Percentiles rank a stretch among this genome's conserved stretches.
Conservation (phyloP, 2,888 invertebrate species). For the Muschampia plurimacula region DNA sequence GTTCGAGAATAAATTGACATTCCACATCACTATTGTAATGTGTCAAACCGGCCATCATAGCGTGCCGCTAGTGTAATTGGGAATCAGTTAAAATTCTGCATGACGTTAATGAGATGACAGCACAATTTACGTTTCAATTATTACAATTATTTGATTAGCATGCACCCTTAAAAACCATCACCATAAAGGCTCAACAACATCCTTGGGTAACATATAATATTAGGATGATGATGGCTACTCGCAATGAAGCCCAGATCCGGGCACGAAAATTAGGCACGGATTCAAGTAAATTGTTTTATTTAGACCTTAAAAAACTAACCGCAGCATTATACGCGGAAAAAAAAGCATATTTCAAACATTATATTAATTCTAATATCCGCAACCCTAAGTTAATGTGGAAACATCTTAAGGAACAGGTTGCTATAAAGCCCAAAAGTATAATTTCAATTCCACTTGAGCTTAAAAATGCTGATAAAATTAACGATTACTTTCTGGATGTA, state of each 20-base stretch:
- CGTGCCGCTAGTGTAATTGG: too few relatives aligned
- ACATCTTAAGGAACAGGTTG: background rate
- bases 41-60: too few relatives aligned
- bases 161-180: too few relatives aligned
- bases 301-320: background rate
- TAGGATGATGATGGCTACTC: background rate
- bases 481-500: too few relatives aligned
- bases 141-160: too few relatives aligned
- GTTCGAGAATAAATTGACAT: too few relatives aligned
- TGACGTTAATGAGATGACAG: too few relatives aligned
- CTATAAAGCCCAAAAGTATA: constrained; percentile 49
- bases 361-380: background rate
- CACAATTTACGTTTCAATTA: too few relatives aligned
- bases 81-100: too few relatives aligned
- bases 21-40: too few relatives aligned
- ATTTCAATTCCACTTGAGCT: background rate
- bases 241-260: background rate
- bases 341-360: constrained; percentile 5
- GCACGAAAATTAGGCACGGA: background rate
- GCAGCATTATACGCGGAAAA: background rate
- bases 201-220: too few relatives aligned
- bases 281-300: background rate
- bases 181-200: too few relatives aligned
- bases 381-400: constrained; percentile 8
- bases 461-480: background rate